phyloP scores from a whole-genome alignment of 2,113 vertebrate genomes.

The Bubo blakistoni region DNA sequence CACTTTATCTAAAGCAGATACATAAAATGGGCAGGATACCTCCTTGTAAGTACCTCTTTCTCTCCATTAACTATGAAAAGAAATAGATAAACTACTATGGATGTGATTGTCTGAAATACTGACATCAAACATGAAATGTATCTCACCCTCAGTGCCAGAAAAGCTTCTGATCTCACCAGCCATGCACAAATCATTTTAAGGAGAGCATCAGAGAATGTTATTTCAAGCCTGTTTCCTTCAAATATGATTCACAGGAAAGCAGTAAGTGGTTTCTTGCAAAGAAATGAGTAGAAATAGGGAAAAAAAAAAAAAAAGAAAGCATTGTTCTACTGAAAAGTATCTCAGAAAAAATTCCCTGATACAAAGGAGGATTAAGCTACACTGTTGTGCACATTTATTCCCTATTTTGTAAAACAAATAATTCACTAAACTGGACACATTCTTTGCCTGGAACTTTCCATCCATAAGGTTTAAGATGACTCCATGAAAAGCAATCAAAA shows the following conservation, averaged over 20 bases:
- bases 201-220: not conserved
- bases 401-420: not conserved
- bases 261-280: not conserved
- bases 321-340: not conserved
- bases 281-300: not conserved
- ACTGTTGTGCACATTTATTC: not conserved
- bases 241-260: not conserved
- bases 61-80: not conserved
- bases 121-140: not conserved
- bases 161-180: not conserved
- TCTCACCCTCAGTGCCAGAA: not conserved
- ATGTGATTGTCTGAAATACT: not conserved
- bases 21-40: not conserved
- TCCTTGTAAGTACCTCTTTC: not conserved
- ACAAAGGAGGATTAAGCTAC: not conserved
- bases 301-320: not conserved
- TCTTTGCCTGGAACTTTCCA: constrained; percentile 10
- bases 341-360: not conserved
- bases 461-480: not conserved
- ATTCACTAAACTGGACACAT: not conserved
- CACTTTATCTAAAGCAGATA: not conserved
- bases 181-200: not conserved
- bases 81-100: not conserved
- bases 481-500: not conserved
- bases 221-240: not conserved